These are phyloP conservation scores for Mobula hypostoma DNA, from an alignment of 2,113 vertebrate genomes.

Conservation along the genomic window DNA sequence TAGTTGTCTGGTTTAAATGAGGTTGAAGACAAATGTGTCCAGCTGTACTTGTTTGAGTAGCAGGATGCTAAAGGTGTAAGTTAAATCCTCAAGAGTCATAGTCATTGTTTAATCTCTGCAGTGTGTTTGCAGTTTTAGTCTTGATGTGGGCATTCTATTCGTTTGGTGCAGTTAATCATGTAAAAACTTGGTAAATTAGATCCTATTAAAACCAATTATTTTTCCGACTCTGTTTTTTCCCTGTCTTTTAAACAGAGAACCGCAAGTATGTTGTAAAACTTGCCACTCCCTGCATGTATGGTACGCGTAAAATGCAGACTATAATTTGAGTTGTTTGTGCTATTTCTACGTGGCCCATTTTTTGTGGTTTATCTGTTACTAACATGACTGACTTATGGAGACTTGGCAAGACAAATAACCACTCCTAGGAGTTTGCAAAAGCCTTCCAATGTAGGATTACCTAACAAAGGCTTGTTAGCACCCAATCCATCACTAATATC, in stretches of 20 bases:
- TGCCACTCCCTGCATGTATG: conserved; percentile 58
- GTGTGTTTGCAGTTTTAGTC: conserved; percentile 53
- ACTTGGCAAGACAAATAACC: conserved; percentile 56
- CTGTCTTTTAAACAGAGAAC: conserved; percentile 58
- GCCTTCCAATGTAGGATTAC: conserved; percentile 37
- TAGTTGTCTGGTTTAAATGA: conserved; percentile 24
- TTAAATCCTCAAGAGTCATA: conserved; percentile 48
- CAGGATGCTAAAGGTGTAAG: conserved; percentile 32
- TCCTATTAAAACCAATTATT: conserved; percentile 61
- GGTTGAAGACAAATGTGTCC: conserved; percentile 44
- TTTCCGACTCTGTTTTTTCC: conserved; percentile 53
- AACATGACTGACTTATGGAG: conserved; percentile 58
- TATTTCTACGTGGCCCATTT: conserved; percentile 52
- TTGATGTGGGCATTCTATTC: conserved; percentile 58
- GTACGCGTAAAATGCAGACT: conserved; percentile 58
- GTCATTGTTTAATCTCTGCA: conserved; percentile 54
- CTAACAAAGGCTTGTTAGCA: conserved; percentile 26
- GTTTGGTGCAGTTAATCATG: conserved; percentile 54
- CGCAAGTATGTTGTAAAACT: conserved; percentile 62
- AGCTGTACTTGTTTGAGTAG: conserved; percentile 31
- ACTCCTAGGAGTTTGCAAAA: conserved; percentile 51
- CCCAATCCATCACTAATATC: neutral
- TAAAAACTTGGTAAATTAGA: conserved; percentile 62
- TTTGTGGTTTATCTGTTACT: conserved; percentile 59
- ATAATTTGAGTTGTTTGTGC: conserved; percentile 56